Conservation (phyloP, 1,140 invertebrate genomes). For the Cecropterus lyciades region DNA sequence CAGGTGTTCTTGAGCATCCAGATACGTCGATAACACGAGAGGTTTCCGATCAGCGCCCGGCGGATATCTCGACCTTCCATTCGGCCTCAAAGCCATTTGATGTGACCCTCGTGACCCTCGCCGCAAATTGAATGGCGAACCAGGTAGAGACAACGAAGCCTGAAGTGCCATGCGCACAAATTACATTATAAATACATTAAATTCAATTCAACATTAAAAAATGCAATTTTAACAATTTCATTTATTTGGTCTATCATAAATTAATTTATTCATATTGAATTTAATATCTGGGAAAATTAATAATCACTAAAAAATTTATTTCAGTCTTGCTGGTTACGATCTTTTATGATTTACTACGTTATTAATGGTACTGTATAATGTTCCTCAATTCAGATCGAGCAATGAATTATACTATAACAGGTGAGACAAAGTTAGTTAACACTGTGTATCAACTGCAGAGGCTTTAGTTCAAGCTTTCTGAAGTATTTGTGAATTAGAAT, state of each 20-base stretch:
- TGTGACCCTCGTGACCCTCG: constrained; percentile 95
- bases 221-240: constrained; percentile 33
- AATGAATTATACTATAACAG: constrained; percentile 46
- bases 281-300: constrained; percentile 1
- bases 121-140: constrained; percentile 96
- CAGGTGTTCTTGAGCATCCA: constrained; percentile 97
- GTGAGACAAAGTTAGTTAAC: constrained; percentile 44
- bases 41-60: constrained; percentile 95
- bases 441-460: constrained; percentile 63
- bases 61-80: constrained; percentile 88
- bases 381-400: constrained; percentile 80
- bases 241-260: constrained; percentile 32
- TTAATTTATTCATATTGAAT: background rate
- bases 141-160: constrained; percentile 97
- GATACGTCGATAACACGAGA: constrained; percentile 95
- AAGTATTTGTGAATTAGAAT: constrained; percentile 36
- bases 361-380: constrained; percentile 38
- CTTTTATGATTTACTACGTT: constrained; percentile 12
- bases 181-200: constrained; percentile 19
- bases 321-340: constrained; percentile 26
- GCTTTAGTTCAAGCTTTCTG: constrained; percentile 55
- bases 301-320: constrained; percentile 19
- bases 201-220: constrained; percentile 6
- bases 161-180: constrained; percentile 78
- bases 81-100: constrained; percentile 93